Conservation (phyloP, 2,113 vertebrate species). For the Fulmarus glacialis region DNA sequence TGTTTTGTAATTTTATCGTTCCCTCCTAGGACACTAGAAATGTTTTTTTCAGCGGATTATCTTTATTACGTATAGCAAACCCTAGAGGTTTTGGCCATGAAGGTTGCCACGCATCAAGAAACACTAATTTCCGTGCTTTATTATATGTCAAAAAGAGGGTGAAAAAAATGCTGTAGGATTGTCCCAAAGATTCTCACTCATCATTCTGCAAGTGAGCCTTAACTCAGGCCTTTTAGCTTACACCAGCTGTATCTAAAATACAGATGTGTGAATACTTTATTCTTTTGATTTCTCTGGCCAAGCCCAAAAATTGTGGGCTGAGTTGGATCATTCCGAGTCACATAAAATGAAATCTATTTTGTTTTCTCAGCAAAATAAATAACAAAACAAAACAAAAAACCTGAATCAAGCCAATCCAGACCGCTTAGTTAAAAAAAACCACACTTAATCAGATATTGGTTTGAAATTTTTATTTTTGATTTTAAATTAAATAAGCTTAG, state of each 20-base stretch:
- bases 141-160: background rate
- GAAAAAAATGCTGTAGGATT: background rate
- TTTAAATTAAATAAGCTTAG: background rate
- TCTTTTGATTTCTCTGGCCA: background rate
- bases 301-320: background rate
- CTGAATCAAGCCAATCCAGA: background rate
- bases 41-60: background rate
- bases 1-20: background rate
- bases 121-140: background rate
- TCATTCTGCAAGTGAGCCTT: background rate
- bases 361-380: background rate
- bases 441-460: background rate
- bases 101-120: background rate
- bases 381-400: background rate
- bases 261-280: background rate
- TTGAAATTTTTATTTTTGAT: background rate
- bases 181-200: background rate
- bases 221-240: background rate
- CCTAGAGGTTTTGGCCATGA: background rate
- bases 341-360: background rate
- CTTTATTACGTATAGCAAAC: accelerated
- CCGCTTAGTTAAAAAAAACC: background rate
- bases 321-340: background rate
- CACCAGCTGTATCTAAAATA: background rate
- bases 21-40: background rate